phyloP scores from a whole-genome alignment of 2,888 invertebrate species.

The Augiades crinisus region DNA sequence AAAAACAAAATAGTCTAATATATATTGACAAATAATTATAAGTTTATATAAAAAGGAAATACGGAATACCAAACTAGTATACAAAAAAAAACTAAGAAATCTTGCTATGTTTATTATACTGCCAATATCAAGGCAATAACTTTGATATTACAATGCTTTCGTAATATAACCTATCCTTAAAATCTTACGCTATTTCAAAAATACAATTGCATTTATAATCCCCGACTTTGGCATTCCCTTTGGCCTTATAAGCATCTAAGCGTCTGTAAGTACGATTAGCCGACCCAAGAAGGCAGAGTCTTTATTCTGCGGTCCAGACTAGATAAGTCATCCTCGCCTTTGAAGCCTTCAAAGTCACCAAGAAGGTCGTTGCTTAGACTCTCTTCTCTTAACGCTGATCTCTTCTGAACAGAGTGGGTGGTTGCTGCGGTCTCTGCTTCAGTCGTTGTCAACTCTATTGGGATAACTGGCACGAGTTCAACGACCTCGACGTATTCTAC shows the following conservation, averaged over 20 bases:
- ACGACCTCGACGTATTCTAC: conserved; percentile 54
- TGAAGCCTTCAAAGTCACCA: conserved; percentile 53
- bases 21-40: too few relatives aligned
- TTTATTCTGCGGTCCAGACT: conserved; percentile 67
- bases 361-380: conserved; percentile 61
- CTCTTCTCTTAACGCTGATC: conserved; percentile 59
- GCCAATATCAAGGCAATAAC: too few relatives aligned
- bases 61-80: too few relatives aligned
- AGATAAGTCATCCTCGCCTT: conserved; percentile 51
- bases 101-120: too few relatives aligned
- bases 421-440: conserved; percentile 37
- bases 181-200: too few relatives aligned
- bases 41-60: too few relatives aligned
- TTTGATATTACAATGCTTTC: too few relatives aligned
- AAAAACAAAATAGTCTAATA: too few relatives aligned
- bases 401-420: conserved; percentile 56
- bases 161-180: too few relatives aligned
- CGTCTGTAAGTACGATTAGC: conserved; percentile 40
- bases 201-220: too few relatives aligned
- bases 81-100: too few relatives aligned
- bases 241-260: conserved; percentile 8
- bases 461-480: conserved; percentile 52
- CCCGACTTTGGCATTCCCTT: conserved; percentile 18
- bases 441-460: conserved; percentile 39
- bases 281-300: conserved; percentile 68